phyloP scores from a whole-genome alignment of 2,888 invertebrate species.

The Disparrhopalites patrizii region DNA sequence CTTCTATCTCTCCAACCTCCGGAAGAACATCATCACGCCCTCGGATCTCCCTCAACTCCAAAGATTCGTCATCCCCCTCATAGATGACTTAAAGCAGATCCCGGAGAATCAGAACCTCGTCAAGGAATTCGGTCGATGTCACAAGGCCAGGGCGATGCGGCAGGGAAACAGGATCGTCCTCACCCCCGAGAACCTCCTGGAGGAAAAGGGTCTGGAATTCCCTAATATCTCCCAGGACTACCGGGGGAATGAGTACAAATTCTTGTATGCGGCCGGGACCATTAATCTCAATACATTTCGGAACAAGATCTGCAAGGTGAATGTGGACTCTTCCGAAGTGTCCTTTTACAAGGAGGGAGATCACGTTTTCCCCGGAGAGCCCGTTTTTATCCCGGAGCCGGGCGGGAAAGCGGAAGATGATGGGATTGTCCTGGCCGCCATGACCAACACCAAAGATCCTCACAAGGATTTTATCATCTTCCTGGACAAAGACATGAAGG shows the following conservation, averaged over 20 bases:
- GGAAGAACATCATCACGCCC: constrained; percentile 38
- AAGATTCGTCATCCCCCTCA: constrained; percentile 43
- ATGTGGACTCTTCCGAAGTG: constrained; percentile 36
- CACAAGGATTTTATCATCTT: constrained; percentile 50
- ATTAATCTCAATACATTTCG: constrained; percentile 49
- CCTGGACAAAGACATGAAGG: constrained; percentile 51
- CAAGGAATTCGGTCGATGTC: constrained; percentile 28
- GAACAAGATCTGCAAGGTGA: constrained; percentile 45
- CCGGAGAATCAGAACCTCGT: constrained; percentile 49
- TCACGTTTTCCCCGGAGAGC: constrained; percentile 51
- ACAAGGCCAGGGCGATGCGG: constrained; percentile 51
- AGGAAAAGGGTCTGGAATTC: constrained; percentile 52
- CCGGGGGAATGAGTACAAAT: constrained; percentile 52
- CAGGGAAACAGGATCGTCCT: constrained; percentile 50
- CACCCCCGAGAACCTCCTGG: constrained; percentile 46
- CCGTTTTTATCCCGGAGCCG: constrained; percentile 52
- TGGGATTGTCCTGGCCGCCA: constrained; percentile 51
- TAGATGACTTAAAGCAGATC: constrained; percentile 34
- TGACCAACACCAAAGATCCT: constrained; percentile 45
- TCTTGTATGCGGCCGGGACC: constrained; percentile 53
- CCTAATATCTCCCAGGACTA: constrained; percentile 53
- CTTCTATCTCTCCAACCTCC: constrained; percentile 50
- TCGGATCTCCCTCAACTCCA: constrained; percentile 41
- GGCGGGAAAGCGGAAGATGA: constrained; percentile 53
- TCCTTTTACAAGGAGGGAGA: constrained; percentile 29